phyloP scores from a whole-genome alignment of 2,888 invertebrate genomes.

The Catocala fraxini region DNA sequence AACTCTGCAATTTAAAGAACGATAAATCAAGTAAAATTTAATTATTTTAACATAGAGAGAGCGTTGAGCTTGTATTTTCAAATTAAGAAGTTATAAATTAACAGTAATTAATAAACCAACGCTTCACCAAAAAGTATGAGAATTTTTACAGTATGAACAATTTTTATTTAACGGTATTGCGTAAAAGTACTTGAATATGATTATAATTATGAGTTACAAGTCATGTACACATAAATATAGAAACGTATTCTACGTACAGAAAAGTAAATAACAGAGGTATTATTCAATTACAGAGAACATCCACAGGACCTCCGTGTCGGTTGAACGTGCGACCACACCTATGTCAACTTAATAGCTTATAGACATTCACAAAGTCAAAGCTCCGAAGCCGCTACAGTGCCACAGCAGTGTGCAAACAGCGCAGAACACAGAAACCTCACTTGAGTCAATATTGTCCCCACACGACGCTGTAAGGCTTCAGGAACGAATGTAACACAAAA shows the following conservation, averaged over 20 bases:
- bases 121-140: no score
- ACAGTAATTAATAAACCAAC: no score
- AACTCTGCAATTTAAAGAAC: no score
- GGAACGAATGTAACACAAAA: conserved; percentile 62
- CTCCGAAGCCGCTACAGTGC: conserved; percentile 44
- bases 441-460: conserved; percentile 78
- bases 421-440: conserved; percentile 64
- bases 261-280: neutral
- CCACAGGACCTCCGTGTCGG: conserved; percentile 10
- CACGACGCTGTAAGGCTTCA: conserved; percentile 72
- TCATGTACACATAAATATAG: no score
- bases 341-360: conserved; percentile 51
- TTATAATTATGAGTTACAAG: no score
- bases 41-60: no score
- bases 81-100: no score
- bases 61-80: no score
- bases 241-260: neutral
- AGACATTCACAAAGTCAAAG: conserved; percentile 43
- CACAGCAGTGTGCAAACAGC: conserved; percentile 17
- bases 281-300: conserved; percentile 5
- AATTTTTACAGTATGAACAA: no score
- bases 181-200: no score
- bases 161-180: no score
- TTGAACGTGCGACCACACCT: conserved; percentile 38
- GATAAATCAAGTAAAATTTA: no score